phyloP scores from a whole-genome alignment of 2,888 invertebrate species.

The Oxyscelio sp. region DNA sequence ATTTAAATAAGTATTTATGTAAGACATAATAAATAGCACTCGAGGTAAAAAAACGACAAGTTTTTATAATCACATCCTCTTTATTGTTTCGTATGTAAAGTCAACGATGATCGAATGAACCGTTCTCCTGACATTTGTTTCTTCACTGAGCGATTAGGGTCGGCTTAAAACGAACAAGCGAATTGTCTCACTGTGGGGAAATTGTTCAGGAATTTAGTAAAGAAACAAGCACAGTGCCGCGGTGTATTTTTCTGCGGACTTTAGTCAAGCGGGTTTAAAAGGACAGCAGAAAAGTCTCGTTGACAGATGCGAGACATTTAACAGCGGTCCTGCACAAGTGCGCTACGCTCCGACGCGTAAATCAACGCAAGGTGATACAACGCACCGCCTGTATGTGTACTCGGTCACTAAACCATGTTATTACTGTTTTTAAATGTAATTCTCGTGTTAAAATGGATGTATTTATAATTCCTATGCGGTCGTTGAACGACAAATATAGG shows the following conservation, averaged over 20 bases:
- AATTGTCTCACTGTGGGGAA: constrained; percentile 40
- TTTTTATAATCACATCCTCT: no score
- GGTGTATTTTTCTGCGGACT: constrained; percentile 74
- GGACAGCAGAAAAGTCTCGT: constrained; percentile 81
- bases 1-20: no score
- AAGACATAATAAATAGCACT: no score
- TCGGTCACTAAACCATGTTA: constrained; percentile 14
- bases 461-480: no score
- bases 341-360: constrained; percentile 82
- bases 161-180: constrained; percentile 58
- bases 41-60: no score
- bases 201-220: constrained; percentile 70
- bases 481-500: no score
- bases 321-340: constrained; percentile 79
- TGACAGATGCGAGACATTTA: constrained; percentile 87
- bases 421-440: constrained; percentile 35
- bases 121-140: constrained; percentile 44
- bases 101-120: no score
- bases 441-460: neutral
- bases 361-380: constrained; percentile 85
- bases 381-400: constrained; percentile 71
- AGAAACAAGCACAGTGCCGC: constrained; percentile 62
- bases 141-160: constrained; percentile 56
- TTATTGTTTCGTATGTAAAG: no score
- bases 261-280: constrained; percentile 60